Percentiles rank a stretch among this genome's conserved stretches.
Conservation (phyloP, 1,140 invertebrate genomes). For the Drosophila mauritiana region DNA sequence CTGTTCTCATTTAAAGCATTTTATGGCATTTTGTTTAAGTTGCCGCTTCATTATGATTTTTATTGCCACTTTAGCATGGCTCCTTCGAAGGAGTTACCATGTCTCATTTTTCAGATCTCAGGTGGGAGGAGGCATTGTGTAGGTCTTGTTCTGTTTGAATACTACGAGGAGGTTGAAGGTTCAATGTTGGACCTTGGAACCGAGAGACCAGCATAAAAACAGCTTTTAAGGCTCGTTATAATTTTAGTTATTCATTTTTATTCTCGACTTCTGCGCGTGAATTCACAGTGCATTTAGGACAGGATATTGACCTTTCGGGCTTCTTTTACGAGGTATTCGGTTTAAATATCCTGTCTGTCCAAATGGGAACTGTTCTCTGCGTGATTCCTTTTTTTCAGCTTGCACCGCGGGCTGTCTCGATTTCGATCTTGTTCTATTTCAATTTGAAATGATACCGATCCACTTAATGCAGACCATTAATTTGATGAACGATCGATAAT, state of each 20-base stretch:
- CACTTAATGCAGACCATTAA: slow-evolving; percentile 64
- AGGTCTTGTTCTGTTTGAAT: slow-evolving; percentile 54
- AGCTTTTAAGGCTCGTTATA: slow-evolving; percentile 76
- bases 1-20: slow-evolving; percentile 78
- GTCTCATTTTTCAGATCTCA: slow-evolving; percentile 1
- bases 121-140: slow-evolving; percentile 16
- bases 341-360: slow-evolving; percentile 66
- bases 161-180: slow-evolving; percentile 8
- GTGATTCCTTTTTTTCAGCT: background rate
- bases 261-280: slow-evolving; percentile 12
- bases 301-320: slow-evolving; percentile 69
- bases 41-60: slow-evolving; percentile 82
- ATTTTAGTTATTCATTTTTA: slow-evolving; percentile 40
- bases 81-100: slow-evolving; percentile 14
- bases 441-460: slow-evolving; percentile 61
- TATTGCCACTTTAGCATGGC: slow-evolving; percentile 73
- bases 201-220: slow-evolving; percentile 27
- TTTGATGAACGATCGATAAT: slow-evolving; percentile 22
- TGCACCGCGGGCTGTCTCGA: slow-evolving; percentile 8
- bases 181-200: no score
- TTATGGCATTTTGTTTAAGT: slow-evolving; percentile 82
- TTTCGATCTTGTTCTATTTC: slow-evolving; percentile 22
- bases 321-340: slow-evolving; percentile 41
- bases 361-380: slow-evolving; percentile 53
- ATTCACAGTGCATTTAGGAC: slow-evolving; percentile 1